These are phyloP conservation scores for Clarias macrocephalus DNA, from an alignment of 2,113 vertebrate genomes.

Conservation along the genomic window DNA sequence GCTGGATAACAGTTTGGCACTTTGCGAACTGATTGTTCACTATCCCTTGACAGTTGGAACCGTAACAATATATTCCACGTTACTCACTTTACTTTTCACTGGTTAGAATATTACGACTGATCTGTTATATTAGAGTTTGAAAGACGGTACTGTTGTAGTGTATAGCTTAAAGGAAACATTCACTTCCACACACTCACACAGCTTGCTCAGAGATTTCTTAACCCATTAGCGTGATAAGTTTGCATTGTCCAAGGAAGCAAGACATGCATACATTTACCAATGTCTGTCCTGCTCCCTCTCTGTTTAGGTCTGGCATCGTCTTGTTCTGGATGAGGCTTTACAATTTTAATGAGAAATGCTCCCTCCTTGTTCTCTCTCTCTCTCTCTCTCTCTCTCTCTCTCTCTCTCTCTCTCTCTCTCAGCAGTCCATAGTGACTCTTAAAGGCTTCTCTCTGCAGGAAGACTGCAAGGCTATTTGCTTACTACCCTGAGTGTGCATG, in stretches of 20 bases:
- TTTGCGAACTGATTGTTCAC: neutral
- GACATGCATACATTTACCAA: neutral
- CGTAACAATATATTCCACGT: neutral
- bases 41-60: neutral
- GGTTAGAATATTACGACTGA: neutral
- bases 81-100: neutral
- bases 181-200: neutral
- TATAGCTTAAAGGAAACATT: neutral
- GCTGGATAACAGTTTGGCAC: neutral
- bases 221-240: neutral
- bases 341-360: constrained; percentile 44
- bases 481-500: constrained; percentile 4
- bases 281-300: neutral
- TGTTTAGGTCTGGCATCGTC: constrained; percentile 20
- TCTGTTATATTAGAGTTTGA: neutral
- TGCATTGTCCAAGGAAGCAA: neutral
- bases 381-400: neutral
- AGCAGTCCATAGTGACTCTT: constrained; percentile 64
- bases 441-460: constrained; percentile 71
- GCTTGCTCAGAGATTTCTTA: too few relatives aligned
- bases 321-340: constrained; percentile 23
- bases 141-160: neutral
- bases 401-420: constrained; percentile 42
- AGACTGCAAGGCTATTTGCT: constrained; percentile 50
- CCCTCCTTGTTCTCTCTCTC: constrained; percentile 35